Base-by-base conservation (phyloP, 2,113 vertebrate species). In the Nothobranchius kuhntae region DNA sequence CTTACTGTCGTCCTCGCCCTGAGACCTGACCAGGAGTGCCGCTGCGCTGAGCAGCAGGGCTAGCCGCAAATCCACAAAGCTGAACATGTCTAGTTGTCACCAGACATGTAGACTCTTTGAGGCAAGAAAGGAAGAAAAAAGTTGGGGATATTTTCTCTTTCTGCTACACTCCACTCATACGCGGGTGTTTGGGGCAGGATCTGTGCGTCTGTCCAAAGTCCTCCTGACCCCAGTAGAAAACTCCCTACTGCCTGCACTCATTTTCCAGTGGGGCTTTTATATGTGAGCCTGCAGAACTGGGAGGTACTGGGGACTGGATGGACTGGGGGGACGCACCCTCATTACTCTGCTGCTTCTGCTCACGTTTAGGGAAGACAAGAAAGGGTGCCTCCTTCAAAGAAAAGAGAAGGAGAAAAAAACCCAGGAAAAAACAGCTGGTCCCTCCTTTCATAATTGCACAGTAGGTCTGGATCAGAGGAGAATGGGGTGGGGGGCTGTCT, bases 41-140 rank as follows among this genome's bases (percentile, higher is more conserved):
- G 95, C 94, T 84, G 95, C 95, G 92, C 96, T 91, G 92, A 98
- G 95, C 92, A 98, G 93, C 93, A 98, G 95, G 93, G 95, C 94
- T 88, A 96, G 93, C 95, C 96, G 96, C 94, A 96, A 93, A 97
- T 98, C 97, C 97, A 98, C 97, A 98, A 98, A 98, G 97, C 97
- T 98, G 96, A 98, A 98, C 97, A 98, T 98, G 93, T 96, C 96
- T 98, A 97, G 95, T 95, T 94, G 75, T 79, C 86, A 82, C 89
- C 65, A 89, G 96, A 98, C 97, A 98, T 98, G 96, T 96, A 98
- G 96, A 98, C 97, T 98, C 97, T 98, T 96, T 96, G 96, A 95
- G 96, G 95, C 93, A 89, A 88, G 75, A 94, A 94, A 88, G 91
- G 88, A 91, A 89, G 85, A 75, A 57, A 82, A 85, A 84, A 75